Evolutionary conservation across 2,113 vertebrate genomes (phyloP), one percentile per base, ranked within the genome.

Genomic region (Ondatra zibethicus): DNA sequence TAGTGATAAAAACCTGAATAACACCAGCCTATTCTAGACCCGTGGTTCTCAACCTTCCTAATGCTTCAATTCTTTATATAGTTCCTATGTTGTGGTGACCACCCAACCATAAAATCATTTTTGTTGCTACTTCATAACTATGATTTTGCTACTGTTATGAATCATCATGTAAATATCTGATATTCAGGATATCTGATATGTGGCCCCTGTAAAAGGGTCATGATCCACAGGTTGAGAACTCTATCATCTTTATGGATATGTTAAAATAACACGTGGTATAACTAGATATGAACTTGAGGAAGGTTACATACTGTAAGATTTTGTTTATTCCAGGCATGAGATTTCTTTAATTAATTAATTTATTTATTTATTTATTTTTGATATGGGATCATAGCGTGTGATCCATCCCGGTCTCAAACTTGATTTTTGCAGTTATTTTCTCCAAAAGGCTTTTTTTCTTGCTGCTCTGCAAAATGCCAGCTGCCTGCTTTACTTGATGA

Each of bases 291-390:
- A 89, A 78, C 19, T 39, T 84, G 76, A 16, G 19, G 25, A 68
- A 73, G 73, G 52, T 89, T 92, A 72, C 89, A 63, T 84, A 93
- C 39, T 70, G 45, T 93, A 96, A 39, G 27, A 47, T 93, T 92
- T 96, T 95, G 42, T 92, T 96, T 95, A n/a, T 92, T 96, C 55
- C 78, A 16, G 70, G 27, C 45, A 78, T 78, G 29, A 78, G 76
- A 33, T 17, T 50, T 77, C 31, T 47, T n/a, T n/a, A n/a, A n/a
- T n/a, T n/a, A n/a, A 27, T 73, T 39, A 36, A 8, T 65, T 27
- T 70, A 16, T 39, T n/a, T 72, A 10, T 7, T 63, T 63, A 58
- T 31, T 68, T 68, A 11, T 68, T 68, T 31, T 33, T 33, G 12
- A 52, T 52, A 52, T 36, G 52, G 47, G 29, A 16, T 78, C 47